Percentiles rank a stretch among this genome's conserved stretches.
Evolutionary conservation across 2,888 invertebrate species (phyloP).

Genomic region (Agriopis leucophaearia): DNA sequence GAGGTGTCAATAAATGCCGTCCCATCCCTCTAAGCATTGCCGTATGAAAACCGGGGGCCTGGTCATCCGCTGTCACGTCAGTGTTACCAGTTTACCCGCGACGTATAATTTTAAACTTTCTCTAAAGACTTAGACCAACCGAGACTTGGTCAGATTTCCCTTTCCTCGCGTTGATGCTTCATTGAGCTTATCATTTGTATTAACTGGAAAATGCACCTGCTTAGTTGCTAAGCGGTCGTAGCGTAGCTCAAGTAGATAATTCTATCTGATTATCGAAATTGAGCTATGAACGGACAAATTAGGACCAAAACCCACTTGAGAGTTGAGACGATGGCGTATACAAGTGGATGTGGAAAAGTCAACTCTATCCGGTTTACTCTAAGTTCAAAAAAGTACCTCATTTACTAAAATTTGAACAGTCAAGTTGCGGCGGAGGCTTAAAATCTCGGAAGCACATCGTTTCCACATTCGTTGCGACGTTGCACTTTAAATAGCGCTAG

Average conservation of each 20-base stretch:
- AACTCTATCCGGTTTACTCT: no score
- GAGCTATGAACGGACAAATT: neutral
- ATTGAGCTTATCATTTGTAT: constrained; percentile 63
- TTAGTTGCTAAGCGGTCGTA: neutral
- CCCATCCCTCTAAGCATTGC: neutral
- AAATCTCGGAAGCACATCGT: no score
- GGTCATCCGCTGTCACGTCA: constrained; percentile 61
- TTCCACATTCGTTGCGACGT: no score
- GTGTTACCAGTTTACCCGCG: constrained; percentile 76
- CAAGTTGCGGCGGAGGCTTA: no score
- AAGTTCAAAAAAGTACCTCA: no score
- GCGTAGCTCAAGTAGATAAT: neutral
- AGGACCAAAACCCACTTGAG: neutral
- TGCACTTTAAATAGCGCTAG: no score
- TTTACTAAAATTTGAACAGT: no score
- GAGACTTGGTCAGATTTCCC: constrained; percentile 72
- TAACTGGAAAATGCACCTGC: constrained; percentile 41
- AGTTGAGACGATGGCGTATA: no score
- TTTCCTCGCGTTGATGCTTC: constrained; percentile 67
- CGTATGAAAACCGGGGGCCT: constrained; percentile 14
- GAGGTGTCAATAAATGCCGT: neutral
- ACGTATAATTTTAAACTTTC: constrained; percentile 84
- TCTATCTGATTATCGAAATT: neutral
- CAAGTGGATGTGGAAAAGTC: no score
- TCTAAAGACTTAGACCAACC: constrained; percentile 64